Evolutionary conservation across 2,888 invertebrate species (phyloP), one percentile per base, ranked within the genome.

Genomic region (Alcis repandata): DNA sequence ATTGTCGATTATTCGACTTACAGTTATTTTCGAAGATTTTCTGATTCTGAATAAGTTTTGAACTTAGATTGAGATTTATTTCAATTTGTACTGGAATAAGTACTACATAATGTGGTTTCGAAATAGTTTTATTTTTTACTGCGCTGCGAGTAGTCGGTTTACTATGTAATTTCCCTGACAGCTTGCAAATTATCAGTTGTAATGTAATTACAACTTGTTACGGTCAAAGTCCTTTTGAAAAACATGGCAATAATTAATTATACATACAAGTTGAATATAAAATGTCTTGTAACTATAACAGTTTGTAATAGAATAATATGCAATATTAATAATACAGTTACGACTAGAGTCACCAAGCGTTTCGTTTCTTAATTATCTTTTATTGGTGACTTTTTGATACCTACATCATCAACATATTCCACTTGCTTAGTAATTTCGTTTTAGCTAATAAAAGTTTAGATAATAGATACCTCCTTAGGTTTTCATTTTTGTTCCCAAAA

Each of bases 121-220:
- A 9, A n/a, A 15, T 9, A 22, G n/a, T 22, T 52, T 19, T 19
- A 13, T 45, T 17, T 1, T 46, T 20, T 19, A 17, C 43, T 27
- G 10, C 2, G 53, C n/a, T 53, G 2, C 20, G 3, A n/a, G 40
- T 41, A 20, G 40, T 27, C 20, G 10, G 45, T 20, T 19, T 20
- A 33, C 43, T 27, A n/a, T 20, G 33, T 53, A 38, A 63, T 58
- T 58, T 48, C 9, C 40, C 48, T 19, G 48, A 11, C 32, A 57
- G 43, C 48, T 59, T 49, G 52, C 57, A 20, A 62, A 62, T 54
- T 10, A 51, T 48, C 41, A 36, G 53, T 53, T 33, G 58, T 53
- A 27, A 45, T 38, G 13, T 33, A 53, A 58, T 62, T 48, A 43
- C 54, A 59, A 38, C 2, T 32, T 49, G 48, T 53, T 59, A 43